These are phyloP conservation scores for Budorcas taxicolor DNA, from an alignment of 2,113 vertebrate genomes.

Conservation along the genomic window DNA sequence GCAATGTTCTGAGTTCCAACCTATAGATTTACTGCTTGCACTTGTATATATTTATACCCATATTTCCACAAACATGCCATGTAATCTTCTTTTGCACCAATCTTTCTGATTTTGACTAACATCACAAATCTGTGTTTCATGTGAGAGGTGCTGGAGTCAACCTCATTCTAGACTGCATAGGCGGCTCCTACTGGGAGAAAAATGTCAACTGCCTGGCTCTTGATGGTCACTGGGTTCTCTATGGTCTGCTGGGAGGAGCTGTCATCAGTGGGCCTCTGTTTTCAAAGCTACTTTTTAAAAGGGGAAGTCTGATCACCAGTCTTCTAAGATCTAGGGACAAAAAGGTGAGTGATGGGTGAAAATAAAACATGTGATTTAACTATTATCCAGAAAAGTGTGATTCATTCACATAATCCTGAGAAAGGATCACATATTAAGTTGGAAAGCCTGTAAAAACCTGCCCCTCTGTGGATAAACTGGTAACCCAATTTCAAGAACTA, in stretches of 20 bases:
- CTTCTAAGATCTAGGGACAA: conserved; percentile 82
- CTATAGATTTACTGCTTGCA: not conserved
- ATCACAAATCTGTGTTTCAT: conserved; percentile 44
- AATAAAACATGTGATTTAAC: not conserved
- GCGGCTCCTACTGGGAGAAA: conserved; percentile 85
- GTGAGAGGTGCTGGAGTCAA: conserved; percentile 83
- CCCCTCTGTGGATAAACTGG: not conserved
- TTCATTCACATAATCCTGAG: not conserved
- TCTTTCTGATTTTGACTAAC: not conserved
- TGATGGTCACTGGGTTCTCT: conserved; percentile 88
- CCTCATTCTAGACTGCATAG: conserved; percentile 88
- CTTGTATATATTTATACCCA: not conserved
- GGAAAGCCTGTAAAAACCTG: not conserved
- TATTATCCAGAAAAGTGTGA: not conserved
- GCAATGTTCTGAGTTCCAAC: not conserved
- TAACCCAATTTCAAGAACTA: not conserved
- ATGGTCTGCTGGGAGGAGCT: conserved; percentile 83
- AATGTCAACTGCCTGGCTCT: conserved; percentile 82
- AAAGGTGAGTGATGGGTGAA: conserved; percentile 74
- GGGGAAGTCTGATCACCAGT: conserved; percentile 83
- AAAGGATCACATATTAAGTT: not conserved
- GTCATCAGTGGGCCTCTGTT: conserved; percentile 83
- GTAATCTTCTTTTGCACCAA: not conserved
- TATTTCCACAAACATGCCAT: not conserved
- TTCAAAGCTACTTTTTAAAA: conserved; percentile 83